Percentiles rank a stretch among this genome's conserved stretches.
These are phyloP conservation scores for Heteropelma amictum DNA, from an alignment of 2,888 invertebrate genomes.

Conservation along the genomic window DNA sequence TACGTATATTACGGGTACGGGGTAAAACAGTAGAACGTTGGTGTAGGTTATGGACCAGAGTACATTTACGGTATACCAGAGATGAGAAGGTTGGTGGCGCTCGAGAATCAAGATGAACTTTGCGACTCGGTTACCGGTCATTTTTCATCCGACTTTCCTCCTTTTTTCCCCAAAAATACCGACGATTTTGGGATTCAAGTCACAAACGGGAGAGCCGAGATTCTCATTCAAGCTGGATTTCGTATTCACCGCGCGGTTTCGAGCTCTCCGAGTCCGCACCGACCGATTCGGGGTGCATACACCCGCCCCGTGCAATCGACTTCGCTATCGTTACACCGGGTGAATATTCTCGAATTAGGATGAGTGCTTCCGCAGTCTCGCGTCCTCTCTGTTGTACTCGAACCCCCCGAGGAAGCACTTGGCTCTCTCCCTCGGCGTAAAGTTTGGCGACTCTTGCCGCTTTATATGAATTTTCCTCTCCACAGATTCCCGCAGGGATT, in stretches of 20 bases:
- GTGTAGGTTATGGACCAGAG: slow-evolving; percentile 29
- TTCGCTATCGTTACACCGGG: slow-evolving; percentile 1
- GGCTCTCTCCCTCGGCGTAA: neutral
- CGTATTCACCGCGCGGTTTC: slow-evolving; percentile 39
- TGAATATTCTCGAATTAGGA: slow-evolving; percentile 47
- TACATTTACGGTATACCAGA: slow-evolving; percentile 22
- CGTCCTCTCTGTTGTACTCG: neutral
- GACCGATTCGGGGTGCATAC: slow-evolving; percentile 16
- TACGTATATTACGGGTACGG: slow-evolving; percentile 23
- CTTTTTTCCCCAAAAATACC: slow-evolving; percentile 36
- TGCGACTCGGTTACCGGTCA: slow-evolving; percentile 37
- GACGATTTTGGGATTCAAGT: neutral
- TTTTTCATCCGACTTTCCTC: slow-evolving; percentile 34
- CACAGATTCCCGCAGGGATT: slow-evolving; percentile 18
- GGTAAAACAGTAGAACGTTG: slow-evolving; percentile 8
- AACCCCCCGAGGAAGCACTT: neutral
- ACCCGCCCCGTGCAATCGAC: slow-evolving; percentile 36
- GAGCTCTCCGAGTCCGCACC: slow-evolving; percentile 19
- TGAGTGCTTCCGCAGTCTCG: slow-evolving; percentile 31
- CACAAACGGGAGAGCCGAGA: slow-evolving; percentile 14
- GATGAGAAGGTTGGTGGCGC: slow-evolving; percentile 42
- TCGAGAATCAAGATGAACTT: slow-evolving; percentile 48
- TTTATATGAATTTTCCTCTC: slow-evolving; percentile 22
- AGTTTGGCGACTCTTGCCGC: no score
- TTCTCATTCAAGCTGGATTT: slow-evolving; percentile 37